These are phyloP conservation scores for Temnothorax rugatulus DNA, from an alignment of 2,888 invertebrate genomes.

Conservation along the genomic window DNA sequence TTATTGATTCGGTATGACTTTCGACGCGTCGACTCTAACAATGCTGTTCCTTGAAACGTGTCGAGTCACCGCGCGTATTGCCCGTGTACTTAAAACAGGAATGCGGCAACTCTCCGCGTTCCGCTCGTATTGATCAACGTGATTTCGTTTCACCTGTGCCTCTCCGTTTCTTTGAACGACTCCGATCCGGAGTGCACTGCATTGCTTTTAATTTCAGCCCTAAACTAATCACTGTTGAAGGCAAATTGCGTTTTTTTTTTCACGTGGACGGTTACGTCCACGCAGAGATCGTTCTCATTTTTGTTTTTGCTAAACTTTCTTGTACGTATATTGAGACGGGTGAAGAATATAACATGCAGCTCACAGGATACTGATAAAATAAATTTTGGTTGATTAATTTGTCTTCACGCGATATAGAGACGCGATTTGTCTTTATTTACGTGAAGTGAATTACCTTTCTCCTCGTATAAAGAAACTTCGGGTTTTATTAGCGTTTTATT, in stretches of 20 bases:
- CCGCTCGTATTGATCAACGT: conserved; percentile 32
- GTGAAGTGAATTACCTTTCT: background rate
- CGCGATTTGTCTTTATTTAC: conserved; percentile 10
- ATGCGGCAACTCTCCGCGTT: background rate
- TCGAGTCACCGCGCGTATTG: conserved; percentile 41
- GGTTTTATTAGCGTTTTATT: background rate
- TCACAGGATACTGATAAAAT: background rate
- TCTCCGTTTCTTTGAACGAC: conserved; percentile 16
- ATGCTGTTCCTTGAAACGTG: conserved; percentile 29
- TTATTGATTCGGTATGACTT: conserved; percentile 56
- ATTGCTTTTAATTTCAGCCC: background rate
- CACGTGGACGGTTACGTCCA: background rate
- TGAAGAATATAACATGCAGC: background rate
- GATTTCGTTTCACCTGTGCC: conserved; percentile 21
- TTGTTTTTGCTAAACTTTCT: background rate
- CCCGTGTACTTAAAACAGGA: conserved; percentile 36
- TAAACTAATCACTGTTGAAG: background rate
- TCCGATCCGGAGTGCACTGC: conserved; percentile 17
- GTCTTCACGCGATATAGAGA: background rate
- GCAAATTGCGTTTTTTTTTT: background rate
- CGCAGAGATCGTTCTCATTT: background rate
- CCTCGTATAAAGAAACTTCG: background rate
- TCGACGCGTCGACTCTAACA: conserved; percentile 54
- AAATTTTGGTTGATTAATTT: background rate
- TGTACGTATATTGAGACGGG: background rate